phyloP scores from a whole-genome alignment of 35 echinoderm and acorn worm species.

The Apostichopus parvimensis region DNA sequence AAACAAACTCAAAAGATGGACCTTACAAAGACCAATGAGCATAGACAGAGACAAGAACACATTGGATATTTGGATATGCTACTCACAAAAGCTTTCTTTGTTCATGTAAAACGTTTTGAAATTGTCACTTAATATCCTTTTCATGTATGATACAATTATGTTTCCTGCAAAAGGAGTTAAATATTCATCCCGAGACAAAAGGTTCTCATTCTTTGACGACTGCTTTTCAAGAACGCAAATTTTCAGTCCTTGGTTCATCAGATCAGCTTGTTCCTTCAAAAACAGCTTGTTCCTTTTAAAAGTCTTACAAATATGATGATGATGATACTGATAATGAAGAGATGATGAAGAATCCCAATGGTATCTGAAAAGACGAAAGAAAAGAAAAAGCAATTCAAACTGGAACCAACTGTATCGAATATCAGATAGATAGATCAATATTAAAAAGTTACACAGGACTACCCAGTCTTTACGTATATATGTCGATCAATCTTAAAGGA shows the following conservation, averaged over 20 bases:
- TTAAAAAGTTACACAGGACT: too few relatives aligned
- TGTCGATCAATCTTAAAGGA: not conserved
- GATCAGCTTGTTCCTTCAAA: not conserved
- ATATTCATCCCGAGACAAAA: not conserved
- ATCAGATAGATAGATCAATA: too few relatives aligned
- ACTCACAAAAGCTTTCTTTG: conserved; percentile 1
- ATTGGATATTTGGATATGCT: not conserved
- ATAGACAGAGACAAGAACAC: not conserved
- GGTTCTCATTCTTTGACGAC: not conserved
- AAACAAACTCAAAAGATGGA: not conserved
- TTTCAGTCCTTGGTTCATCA: conserved; percentile 1
- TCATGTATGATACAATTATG: conserved; percentile 26
- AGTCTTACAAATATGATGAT: conserved; percentile 28
- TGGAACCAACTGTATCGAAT: too few relatives aligned
- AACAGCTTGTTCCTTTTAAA: conserved; percentile 17
- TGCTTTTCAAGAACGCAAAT: not conserved
- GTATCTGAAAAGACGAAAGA: not conserved
- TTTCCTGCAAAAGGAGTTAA: not conserved
- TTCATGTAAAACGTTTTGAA: conserved; percentile 5
- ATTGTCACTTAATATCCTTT: not conserved
- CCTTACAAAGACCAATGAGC: not conserved
- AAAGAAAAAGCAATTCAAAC: not conserved
- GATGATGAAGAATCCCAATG: conserved; percentile 33
- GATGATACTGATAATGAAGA: conserved; percentile 29
- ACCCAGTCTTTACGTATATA: not conserved